Conservation (phyloP, 2,797 vertebrate species). For the Brachymystax lenok region DNA sequence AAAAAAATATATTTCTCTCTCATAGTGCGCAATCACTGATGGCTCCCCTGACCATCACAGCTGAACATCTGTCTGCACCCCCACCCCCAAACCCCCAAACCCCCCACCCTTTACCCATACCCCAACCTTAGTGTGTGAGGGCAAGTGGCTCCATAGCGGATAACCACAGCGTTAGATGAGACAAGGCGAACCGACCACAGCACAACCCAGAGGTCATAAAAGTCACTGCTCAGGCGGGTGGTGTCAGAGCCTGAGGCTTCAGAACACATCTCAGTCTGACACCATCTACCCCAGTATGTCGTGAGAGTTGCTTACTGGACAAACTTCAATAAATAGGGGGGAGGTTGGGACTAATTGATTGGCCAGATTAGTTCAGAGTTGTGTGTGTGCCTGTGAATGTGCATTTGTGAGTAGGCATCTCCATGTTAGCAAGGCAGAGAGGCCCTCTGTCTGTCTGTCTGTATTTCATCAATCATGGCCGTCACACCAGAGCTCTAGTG, state of each 20-base stretch:
- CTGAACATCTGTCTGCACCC: not conserved
- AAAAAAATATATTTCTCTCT: not conserved
- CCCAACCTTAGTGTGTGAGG: not conserved
- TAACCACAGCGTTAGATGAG: not conserved
- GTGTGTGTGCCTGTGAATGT: too few relatives aligned
- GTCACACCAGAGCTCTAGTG: slow-evolving; percentile 20
- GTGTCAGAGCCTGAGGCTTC: not conserved
- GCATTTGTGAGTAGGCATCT: too few relatives aligned
- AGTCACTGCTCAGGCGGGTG: too few relatives aligned
- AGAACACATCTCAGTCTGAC: not conserved
- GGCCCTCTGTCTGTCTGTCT: not conserved
- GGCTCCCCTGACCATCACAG: not conserved
- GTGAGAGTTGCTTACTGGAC: not conserved
- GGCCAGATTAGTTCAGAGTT: too few relatives aligned
- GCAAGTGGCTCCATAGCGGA: not conserved
- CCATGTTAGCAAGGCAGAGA: too few relatives aligned
- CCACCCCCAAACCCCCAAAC: not conserved
- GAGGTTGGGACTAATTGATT: not conserved
- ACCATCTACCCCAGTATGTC: not conserved
- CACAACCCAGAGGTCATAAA: not conserved
- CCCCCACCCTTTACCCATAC: not conserved
- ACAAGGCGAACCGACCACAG: not conserved
- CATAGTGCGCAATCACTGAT: not conserved
- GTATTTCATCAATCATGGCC: slow-evolving; percentile 28
- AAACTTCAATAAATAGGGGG: not conserved